Base-by-base conservation (phyloP, 1,140 invertebrate genomes). In the Gonatopus flavifemur region DNA sequence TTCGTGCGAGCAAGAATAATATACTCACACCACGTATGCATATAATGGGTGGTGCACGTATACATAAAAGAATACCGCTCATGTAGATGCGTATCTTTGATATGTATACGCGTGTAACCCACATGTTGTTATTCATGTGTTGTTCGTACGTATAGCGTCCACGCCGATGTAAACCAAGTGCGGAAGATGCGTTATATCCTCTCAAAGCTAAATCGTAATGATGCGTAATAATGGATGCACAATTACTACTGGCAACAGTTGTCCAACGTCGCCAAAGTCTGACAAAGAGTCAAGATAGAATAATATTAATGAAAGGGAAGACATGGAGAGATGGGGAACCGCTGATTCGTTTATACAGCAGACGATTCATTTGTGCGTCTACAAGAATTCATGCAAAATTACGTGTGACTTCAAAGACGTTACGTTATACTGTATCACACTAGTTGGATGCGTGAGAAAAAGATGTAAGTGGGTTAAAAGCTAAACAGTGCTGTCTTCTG, bases 181-280 rank as follows among this genome's bases (percentile, higher is more conserved):
- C 31, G 45, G 31, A 28, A n/a, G n/a, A n/a, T n/a, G n/a, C n/a
- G n/a, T n/a, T n/a, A n/a, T n/a, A n/a, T n/a, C n/a, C n/a, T n/a
- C n/a, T n/a, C n/a, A n/a, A n/a, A n/a, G 55, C 49, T 53, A 54
- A 61, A 63, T 63, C 55, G 49, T 55, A 64, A 62, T 54, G 58
- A 42, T 53, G n/a, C n/a, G 52, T 55, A 65, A 65, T 64, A 64
- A 65, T 55, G 61, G 55, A 65, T 64, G 62, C 55, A 51, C 40
- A n/a, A n/a, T n/a, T n/a, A n/a, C n/a, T 31, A 57, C 24, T 57
- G 64, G 62, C 62, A 65, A 65, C 63, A 65, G 63, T 65, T 65
- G 63, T 65, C 63, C 63, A 61, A 47, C 41, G 25, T 43, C 18
- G 20, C 31, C 49, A 35, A 33, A 46, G 31, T n/a, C n/a, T n/a